Conservation (phyloP, 2,888 invertebrate species). For the Euplexia lucipara region DNA sequence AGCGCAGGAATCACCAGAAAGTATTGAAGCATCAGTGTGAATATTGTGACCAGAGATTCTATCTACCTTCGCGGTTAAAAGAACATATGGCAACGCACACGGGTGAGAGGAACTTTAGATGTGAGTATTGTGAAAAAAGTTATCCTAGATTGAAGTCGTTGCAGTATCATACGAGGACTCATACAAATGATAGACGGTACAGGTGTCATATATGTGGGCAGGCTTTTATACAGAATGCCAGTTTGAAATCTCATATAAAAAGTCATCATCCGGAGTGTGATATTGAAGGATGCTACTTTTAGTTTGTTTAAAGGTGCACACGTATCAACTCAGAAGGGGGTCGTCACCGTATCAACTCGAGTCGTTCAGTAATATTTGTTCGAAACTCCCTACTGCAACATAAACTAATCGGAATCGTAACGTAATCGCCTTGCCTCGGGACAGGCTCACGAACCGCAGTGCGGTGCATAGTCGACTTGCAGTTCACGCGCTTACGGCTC, state of each 20-base stretch:
- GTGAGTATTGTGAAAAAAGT: conserved; percentile 91
- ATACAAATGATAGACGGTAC: conserved; percentile 91
- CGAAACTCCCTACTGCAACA: too few species aligned
- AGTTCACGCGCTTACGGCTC: too few species aligned
- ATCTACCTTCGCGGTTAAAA: conserved; percentile 83
- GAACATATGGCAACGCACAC: conserved; percentile 91
- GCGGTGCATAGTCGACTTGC: too few species aligned
- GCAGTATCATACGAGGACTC: conserved; percentile 91
- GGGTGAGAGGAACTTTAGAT: conserved; percentile 90
- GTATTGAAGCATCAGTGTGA: conserved; percentile 89
- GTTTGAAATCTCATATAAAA: conserved; percentile 91
- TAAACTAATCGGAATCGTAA: too few species aligned
- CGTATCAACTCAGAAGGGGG: too few species aligned
- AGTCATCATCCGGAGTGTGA: conserved; percentile 89
- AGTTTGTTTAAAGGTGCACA: too few species aligned
- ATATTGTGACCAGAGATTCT: conserved; percentile 89
- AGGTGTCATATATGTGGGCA: conserved; percentile 90
- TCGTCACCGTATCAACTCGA: too few species aligned
- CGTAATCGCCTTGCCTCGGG: too few species aligned
- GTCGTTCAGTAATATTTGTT: too few species aligned
- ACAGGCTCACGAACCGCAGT: too few species aligned
- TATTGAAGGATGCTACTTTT: conserved; percentile 83
- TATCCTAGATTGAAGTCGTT: conserved; percentile 91
- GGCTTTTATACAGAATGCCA: conserved; percentile 91
- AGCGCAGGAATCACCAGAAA: conserved; percentile 84